Evolutionary conservation across 2,797 vertebrate genomes (phyloP), one percentile per base, ranked within the genome.

Genomic region (Pseudochirops corinnae): DNA sequence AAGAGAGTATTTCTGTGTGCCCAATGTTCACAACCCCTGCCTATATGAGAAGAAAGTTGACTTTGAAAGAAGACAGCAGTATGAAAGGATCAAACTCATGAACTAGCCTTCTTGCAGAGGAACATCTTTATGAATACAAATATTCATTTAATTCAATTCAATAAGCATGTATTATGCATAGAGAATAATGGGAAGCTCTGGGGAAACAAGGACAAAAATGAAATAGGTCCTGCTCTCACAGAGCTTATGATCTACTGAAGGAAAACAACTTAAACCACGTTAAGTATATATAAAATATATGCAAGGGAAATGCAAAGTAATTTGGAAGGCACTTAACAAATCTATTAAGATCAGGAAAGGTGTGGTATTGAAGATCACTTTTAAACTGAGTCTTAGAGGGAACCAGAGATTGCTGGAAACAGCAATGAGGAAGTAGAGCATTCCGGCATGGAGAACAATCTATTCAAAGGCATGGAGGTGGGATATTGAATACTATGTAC

Each of bases 1-100:
- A 55, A 87, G 74, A 96, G 91, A 93, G 94, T 58, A 92, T 46
- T 56, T 21, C 55, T 93, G 74, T 82, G 16, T 95, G 93, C 90
- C 28, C 67, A 95, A 93, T 55, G 9, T 93, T 67, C 31, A 6
- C 56, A 92, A 92, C 5, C 13, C 90, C 26, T 93, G 57, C 55
- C 50, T 87, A 11, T 26, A 1, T 3, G 24, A 87, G 24, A 87
- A 46, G 74, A 87, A 87, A 46, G 24, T 26, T 87, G 74, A 46
- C 13, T 46, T 82, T 82, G 39, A 82, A 82, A 82, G 74, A 39
- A 24, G 18, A 39, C 67, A 82, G 46, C 9, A 10, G 2, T 3
- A 46, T 26, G 21, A 26, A 82, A 82, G 39, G 67, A 21, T 74
- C 67, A 21, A 74, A 82, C 14, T 21, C 5, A n/a, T 6, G 9